Evolutionary conservation across 1,140 invertebrate species (phyloP), one percentile per base, ranked within the genome.

Genomic region (Drosophila watanabei): DNA sequence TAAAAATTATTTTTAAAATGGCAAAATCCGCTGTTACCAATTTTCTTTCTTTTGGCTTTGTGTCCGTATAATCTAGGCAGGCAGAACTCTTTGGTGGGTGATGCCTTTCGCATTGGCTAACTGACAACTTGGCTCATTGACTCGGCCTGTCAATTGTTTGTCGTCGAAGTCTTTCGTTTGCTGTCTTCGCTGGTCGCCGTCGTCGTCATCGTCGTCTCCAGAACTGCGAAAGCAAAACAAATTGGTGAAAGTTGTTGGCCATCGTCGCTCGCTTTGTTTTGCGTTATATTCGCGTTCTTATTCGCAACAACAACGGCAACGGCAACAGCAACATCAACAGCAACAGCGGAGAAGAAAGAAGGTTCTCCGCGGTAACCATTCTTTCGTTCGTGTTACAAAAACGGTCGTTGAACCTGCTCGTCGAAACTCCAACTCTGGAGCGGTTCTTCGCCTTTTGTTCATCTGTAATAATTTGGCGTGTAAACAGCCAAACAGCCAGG

Each of bases 201-300:
- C 39, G 57, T 58, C 28, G 51, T 72, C 28, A 43, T 72, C 39
- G 76, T 76, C 76, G 65, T 72, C 76, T 75, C 65, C 75, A 90
- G 86, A 90, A 90, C 86, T 80, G 86, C 86, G 86, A 90, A 90
- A 91, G 87, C 88, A 91, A 91, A 92, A 92, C 90, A 92, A 92
- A 92, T 92, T 92, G 90, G 90, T 92, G 90, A 92, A 92, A 92
- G 90, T 92, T 92, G 82, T 90, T 89, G 86, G 78, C 78, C 76
- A 81, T 89, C 87, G 76, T 71, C 86, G 89, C 85, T 71, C 68
- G 89, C 82, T 88, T 91, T 87, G 76, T 83, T 65, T 79, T 81
- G 78, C 70, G 64, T 82, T 83, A 69, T 65, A 68, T 79, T 78
- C 78, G 82, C 81, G 89, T 92, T 92, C 89, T 92, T 89, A 83